A percentile compares a stretch with the other conserved stretches of the same genome.
These are phyloP conservation scores for Spisula subtruncata DNA, from an alignment of 2,888 invertebrate genomes.

Conservation along the genomic window DNA sequence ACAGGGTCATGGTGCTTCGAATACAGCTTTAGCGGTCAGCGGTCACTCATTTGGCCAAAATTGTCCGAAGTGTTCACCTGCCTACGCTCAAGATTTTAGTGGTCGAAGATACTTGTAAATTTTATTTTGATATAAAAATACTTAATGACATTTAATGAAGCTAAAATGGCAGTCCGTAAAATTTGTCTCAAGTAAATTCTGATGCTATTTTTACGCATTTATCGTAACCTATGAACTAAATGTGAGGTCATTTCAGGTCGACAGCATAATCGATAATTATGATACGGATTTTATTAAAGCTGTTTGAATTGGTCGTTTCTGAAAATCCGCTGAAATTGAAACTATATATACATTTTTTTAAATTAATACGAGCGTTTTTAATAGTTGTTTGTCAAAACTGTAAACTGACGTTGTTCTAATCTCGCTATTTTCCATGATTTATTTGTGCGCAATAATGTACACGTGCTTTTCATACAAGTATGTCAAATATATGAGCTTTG, in stretches of 20 bases:
- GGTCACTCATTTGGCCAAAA: conserved; percentile 68
- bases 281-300: too few relatives aligned
- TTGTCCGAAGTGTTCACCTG: conserved; percentile 69
- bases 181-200: conserved; percentile 2
- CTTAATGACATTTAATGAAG: conserved; percentile 41
- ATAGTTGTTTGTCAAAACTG: too few relatives aligned
- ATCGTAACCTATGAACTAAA: not conserved
- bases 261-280: too few relatives aligned
- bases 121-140: conserved; percentile 62
- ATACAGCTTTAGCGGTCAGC: conserved; percentile 64
- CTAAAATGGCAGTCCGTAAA: conserved; percentile 24
- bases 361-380: too few relatives aligned
- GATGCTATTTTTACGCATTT: conserved; percentile 10
- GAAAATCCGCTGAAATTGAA: too few relatives aligned
- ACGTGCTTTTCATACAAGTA: too few relatives aligned
- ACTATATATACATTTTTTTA: too few relatives aligned
- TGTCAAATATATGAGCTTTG: too few relatives aligned
- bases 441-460: too few relatives aligned
- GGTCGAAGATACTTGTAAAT: conserved; percentile 54
- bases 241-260: not conserved
- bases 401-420: too few relatives aligned
- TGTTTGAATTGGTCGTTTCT: too few relatives aligned
- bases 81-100: conserved; percentile 49
- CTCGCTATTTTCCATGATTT: too few relatives aligned
- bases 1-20: conserved; percentile 69